These are phyloP conservation scores for Romanogobio albipinnatus DNA, from an alignment of 2,113 vertebrate species.

Conservation along the genomic window DNA sequence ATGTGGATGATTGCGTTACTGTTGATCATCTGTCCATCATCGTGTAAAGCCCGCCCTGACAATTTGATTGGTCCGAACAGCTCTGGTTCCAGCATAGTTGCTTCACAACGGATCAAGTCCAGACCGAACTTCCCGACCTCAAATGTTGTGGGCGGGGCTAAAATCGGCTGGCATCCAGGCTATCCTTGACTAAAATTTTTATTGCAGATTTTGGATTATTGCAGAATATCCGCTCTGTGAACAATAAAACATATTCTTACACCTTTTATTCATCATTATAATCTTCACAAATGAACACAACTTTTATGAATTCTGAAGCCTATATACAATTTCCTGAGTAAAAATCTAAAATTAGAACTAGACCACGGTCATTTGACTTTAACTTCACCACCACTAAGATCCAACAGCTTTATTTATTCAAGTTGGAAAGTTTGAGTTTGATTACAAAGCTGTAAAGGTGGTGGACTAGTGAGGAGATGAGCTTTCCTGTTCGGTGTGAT, in stretches of 20 bases:
- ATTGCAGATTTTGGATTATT: too few relatives aligned
- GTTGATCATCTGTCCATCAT: too few relatives aligned
- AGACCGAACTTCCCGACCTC: too few relatives aligned
- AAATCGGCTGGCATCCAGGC: too few relatives aligned
- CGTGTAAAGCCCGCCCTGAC: too few relatives aligned
- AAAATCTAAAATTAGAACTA: background rate
- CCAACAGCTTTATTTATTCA: constrained; percentile 18
- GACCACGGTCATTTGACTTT: background rate
- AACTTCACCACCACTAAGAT: background rate
- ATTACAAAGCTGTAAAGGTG: background rate
- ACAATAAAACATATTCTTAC: background rate
- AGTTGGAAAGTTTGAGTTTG: background rate
- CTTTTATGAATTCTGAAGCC: background rate
- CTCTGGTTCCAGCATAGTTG: too few relatives aligned
- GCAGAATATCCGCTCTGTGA: background rate
- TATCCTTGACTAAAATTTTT: background rate
- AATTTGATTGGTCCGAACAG: too few relatives aligned
- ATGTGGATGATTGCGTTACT: too few relatives aligned
- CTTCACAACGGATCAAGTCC: too few relatives aligned
- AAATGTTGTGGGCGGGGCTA: too few relatives aligned
- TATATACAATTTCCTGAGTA: background rate
- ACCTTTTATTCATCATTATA: background rate
- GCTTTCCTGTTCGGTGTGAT: too few relatives aligned
- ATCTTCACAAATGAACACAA: background rate
- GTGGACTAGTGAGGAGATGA: too few relatives aligned